Conservation (phyloP, 1,140 invertebrate genomes). For the Lordiphosa mommai region DNA sequence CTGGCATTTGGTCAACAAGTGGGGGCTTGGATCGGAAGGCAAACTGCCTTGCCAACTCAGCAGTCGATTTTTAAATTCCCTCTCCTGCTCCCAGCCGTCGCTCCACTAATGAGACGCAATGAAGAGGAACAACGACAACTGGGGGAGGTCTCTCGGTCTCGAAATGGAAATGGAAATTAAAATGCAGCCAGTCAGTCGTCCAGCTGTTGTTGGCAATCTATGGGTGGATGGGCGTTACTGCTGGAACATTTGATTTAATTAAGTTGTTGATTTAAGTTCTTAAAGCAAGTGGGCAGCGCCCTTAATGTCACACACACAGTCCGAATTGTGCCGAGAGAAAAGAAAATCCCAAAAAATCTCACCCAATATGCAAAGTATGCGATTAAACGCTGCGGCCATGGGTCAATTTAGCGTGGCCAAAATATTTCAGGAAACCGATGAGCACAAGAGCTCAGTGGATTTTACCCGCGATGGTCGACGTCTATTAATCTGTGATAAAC, state of each 20-base stretch:
- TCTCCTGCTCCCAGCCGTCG: not conserved
- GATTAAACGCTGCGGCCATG: constrained; percentile 17
- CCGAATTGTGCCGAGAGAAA: not conserved
- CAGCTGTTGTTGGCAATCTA: no score
- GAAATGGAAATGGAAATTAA: constrained; percentile 70
- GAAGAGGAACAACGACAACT: constrained; percentile 22
- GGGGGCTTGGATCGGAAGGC: not conserved
- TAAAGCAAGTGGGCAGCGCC: constrained; percentile 5
- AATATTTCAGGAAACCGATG: constrained; percentile 14
- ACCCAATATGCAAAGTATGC: not conserved
- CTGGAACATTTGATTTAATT: constrained; percentile 57
- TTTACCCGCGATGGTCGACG: constrained; percentile 31
- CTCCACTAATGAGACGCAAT: constrained; percentile 57
- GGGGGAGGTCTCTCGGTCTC: no score
- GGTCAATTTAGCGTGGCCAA: constrained; percentile 36
- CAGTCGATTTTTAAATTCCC: constrained; percentile 33
- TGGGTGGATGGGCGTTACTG: constrained; percentile 12
- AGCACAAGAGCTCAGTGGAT: constrained; percentile 16
- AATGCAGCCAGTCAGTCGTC: constrained; percentile 46
- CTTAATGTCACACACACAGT: constrained; percentile 17
- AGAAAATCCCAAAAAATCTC: not conserved
- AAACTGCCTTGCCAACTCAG: constrained; percentile 40
- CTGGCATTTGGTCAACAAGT: constrained; percentile 64
- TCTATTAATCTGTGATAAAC: constrained; percentile 22
- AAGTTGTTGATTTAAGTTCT: constrained; percentile 21